Conservation (phyloP, 2,888 invertebrate genomes). For the Drosophila subsilvestris region DNA sequence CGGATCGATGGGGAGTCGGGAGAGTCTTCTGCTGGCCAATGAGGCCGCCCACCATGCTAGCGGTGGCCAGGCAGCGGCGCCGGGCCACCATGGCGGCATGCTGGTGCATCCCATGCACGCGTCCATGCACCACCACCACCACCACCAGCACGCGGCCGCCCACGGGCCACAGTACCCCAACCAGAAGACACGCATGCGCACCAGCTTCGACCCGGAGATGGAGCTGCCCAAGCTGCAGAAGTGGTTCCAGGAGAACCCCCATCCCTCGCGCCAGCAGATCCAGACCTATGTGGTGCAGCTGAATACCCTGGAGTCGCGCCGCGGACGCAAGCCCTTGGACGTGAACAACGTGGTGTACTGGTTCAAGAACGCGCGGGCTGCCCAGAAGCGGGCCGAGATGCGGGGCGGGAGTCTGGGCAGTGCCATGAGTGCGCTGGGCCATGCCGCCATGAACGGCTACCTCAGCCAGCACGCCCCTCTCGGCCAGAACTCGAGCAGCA, state of each 20-base stretch:
- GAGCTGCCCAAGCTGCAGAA: constrained; percentile 97
- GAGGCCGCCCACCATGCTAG: constrained; percentile 74
- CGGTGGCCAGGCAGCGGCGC: constrained; percentile 50
- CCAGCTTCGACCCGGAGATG: constrained; percentile 98
- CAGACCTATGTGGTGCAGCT: constrained; percentile 97
- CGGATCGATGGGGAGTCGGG: constrained; percentile 72
- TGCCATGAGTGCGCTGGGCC: constrained; percentile 78
- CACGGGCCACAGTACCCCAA: constrained; percentile 87
- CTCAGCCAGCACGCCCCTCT: constrained; percentile 81
- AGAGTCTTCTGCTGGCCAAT: constrained; percentile 76
- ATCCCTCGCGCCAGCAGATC: constrained; percentile 98
- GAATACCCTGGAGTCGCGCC: constrained; percentile 95
- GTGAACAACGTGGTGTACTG: constrained; percentile 98
- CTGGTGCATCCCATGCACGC: constrained; percentile 89
- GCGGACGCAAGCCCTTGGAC: constrained; percentile 96
- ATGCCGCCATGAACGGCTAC: constrained; percentile 83
- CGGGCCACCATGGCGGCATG: constrained; percentile 80
- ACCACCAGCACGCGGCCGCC: constrained; percentile 81
- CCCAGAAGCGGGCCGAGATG: constrained; percentile 95
- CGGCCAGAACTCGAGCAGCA: constrained; percentile 79
- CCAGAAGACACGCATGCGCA: constrained; percentile 97
- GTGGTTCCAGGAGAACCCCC: constrained; percentile 99
- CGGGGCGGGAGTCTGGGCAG: constrained; percentile 85
- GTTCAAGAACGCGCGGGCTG: constrained; percentile 99
- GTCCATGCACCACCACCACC: constrained; percentile 88